Percentiles rank a stretch among this genome's conserved stretches.
Conservation (phyloP, 2,113 vertebrate genomes). For the Mus musculus region GRCm39 chr10:36566001-36566500, state of each 20-base stretch:
- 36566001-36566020: conserved; percentile 58
- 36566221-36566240: not conserved
- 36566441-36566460: not conserved
- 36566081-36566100: not conserved
- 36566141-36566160: not conserved
- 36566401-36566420: not conserved
- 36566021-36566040: conserved; percentile 31
- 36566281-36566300: not conserved
- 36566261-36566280: not conserved
- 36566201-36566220: not conserved
- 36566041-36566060: not conserved
- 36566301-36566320: not conserved
- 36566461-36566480: not conserved
- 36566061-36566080: not conserved
- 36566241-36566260: not conserved
- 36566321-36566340: not conserved
- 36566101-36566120: not conserved
- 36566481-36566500: too few species aligned
- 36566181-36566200: not conserved
- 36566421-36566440: not conserved
- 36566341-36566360: not conserved
- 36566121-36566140: not conserved
- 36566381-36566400: not conserved
- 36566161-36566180: not conserved
- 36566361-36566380: not conserved